Evolutionary conservation across 2,888 invertebrate genomes (phyloP).

Genomic region (Endotricha flammealis): DNA sequence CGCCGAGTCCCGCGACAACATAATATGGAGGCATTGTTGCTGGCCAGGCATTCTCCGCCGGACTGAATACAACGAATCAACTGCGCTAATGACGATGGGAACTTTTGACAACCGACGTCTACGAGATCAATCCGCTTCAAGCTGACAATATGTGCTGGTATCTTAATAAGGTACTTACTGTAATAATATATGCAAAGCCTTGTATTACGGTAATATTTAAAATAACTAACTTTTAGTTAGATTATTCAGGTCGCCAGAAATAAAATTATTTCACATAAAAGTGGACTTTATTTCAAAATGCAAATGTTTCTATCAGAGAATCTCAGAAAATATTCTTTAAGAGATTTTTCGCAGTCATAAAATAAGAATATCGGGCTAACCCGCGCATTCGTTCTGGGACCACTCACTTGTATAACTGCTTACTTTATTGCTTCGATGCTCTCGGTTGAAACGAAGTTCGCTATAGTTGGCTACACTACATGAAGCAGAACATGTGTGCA

Average conservation of each 20-base stretch:
- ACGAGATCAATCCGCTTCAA: constrained; percentile 34
- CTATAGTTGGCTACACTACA: constrained; percentile 41
- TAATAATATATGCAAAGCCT: too few relatives aligned
- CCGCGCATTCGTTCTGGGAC: constrained; percentile 53
- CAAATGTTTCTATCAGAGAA: not conserved
- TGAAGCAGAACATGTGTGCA: constrained; percentile 25
- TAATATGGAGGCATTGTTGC: constrained; percentile 65
- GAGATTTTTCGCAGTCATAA: constrained; percentile 52
- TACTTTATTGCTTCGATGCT: constrained; percentile 61
- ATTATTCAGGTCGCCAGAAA: not conserved
- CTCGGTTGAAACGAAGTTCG: constrained; percentile 44
- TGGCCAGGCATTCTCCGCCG: constrained; percentile 51
- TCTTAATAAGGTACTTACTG: constrained; percentile 25
- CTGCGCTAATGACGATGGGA: constrained; percentile 53
- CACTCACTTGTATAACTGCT: constrained; percentile 67
- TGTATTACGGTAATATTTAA: not conserved
- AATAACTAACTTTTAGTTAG: not conserved
- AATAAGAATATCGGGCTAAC: constrained; percentile 59
- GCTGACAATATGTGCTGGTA: constrained; percentile 23
- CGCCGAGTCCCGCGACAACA: constrained; percentile 61
- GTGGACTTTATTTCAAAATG: too few relatives aligned
- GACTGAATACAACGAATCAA: constrained; percentile 56
- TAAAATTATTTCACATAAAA: not conserved
- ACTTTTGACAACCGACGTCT: constrained; percentile 45
- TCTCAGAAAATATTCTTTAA: constrained; percentile 34